Conservation (phyloP, 2,888 invertebrate species). For the Agrotis clavis region DNA sequence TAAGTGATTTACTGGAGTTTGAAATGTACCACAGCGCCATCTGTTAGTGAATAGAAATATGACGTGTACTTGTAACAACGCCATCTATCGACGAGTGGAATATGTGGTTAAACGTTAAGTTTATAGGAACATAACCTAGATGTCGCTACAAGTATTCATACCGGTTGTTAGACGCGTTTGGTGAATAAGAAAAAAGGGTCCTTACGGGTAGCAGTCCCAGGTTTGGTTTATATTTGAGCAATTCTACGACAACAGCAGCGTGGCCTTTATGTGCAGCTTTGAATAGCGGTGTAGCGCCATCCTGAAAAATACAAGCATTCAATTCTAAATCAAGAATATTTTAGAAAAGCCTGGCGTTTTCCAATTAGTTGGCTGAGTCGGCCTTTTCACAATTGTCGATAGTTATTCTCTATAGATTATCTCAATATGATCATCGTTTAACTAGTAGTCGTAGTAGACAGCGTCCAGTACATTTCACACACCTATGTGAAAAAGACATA, state of each 20-base stretch:
- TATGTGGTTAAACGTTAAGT: accelerated
- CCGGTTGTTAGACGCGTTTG: too few relatives aligned
- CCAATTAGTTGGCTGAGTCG: too few relatives aligned
- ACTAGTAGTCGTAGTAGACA: too few relatives aligned
- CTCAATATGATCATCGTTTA: too few relatives aligned
- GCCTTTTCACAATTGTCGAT: too few relatives aligned
- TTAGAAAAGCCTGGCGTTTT: too few relatives aligned
- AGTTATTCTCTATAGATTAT: too few relatives aligned
- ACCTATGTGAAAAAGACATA: too few relatives aligned
- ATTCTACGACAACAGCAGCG: constrained; percentile 95
- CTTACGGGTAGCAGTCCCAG: constrained; percentile 95
- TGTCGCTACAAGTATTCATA: background rate
- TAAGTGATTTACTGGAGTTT: too few relatives aligned
- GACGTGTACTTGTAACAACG: background rate
- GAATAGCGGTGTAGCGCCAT: constrained; percentile 98
- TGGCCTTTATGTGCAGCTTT: constrained; percentile 99
- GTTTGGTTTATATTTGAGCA: constrained; percentile 95
- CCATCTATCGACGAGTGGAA: constrained; percentile 23
- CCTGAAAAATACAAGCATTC: constrained; percentile 86
- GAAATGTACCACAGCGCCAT: constrained; percentile 21
- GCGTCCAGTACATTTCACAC: too few relatives aligned
- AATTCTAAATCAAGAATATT: too few relatives aligned
- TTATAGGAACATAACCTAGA: background rate
- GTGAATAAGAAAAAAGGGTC: constrained; percentile 35
- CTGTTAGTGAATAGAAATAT: background rate